A percentile compares a stretch with the other conserved stretches of the same genome.
Conservation (phyloP, 2,888 invertebrate species). For the Falcaria lacertinaria region DNA sequence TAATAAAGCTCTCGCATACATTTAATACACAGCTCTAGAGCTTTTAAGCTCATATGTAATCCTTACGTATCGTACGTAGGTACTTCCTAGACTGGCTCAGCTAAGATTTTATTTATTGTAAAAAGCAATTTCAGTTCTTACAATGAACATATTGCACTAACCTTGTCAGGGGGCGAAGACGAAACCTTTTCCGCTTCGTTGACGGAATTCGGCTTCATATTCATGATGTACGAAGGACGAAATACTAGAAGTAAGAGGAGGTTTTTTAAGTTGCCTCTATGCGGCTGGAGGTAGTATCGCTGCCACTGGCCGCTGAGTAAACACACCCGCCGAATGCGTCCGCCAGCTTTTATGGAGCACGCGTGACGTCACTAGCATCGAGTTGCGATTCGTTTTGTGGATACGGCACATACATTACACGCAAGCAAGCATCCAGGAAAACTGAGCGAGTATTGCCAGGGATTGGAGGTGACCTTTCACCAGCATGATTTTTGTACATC, state of each 20-base stretch:
- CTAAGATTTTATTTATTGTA: too few species aligned
- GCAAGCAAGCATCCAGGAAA: too few species aligned
- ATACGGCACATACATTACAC: slow-evolving; percentile 24
- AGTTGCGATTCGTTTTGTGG: slow-evolving; percentile 7
- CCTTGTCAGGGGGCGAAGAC: slow-evolving; percentile 45
- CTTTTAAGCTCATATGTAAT: too few species aligned
- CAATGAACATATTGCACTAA: slow-evolving; percentile 22
- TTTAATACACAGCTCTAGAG: too few species aligned
- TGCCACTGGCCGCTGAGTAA: slow-evolving; percentile 18
- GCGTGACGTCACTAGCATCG: slow-evolving; percentile 19
- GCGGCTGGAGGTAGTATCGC: neutral
- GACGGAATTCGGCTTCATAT: slow-evolving; percentile 16
- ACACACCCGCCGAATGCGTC: slow-evolving; percentile 53
- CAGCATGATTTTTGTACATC: too few species aligned
- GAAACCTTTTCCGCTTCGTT: slow-evolving; percentile 20
- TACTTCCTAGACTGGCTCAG: too few species aligned
- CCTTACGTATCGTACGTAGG: too few species aligned
- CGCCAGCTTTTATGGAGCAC: slow-evolving; percentile 34
- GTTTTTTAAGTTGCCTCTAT: neutral
- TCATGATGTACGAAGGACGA: slow-evolving; percentile 22
- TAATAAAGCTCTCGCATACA: too few species aligned
- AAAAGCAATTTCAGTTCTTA: too few species aligned
- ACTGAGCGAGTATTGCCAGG: too few species aligned
- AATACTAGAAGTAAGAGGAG: neutral
- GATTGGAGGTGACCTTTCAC: too few species aligned